phyloP scores from a whole-genome alignment of 2,113 vertebrate species.

The Oncorhynchus clarkii region DNA sequence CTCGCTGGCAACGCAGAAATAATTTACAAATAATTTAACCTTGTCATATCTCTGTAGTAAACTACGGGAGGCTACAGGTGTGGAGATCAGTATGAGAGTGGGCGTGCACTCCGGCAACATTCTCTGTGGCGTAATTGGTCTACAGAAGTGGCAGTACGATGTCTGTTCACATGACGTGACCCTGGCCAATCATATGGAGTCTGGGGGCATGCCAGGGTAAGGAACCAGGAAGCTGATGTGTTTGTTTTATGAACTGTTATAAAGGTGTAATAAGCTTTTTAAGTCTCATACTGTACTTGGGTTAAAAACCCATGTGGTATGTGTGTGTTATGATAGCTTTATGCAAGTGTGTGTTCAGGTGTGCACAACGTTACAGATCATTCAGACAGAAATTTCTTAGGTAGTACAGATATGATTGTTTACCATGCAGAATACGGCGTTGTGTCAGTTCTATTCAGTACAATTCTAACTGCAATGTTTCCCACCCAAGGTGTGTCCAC shows the following conservation, averaged over 20 bases:
- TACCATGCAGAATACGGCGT: background rate
- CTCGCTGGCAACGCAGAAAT: no score
- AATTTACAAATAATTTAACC: no score
- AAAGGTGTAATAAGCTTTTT: no score
- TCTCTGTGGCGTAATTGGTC: constrained; percentile 85
- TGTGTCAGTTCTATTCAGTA: no score
- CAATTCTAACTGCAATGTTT: no score
- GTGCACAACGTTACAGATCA: background rate
- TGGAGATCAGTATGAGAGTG: constrained; percentile 88
- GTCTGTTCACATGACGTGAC: constrained; percentile 93
- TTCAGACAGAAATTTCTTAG: background rate
- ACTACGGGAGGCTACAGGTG: constrained; percentile 80
- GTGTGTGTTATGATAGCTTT: no score
- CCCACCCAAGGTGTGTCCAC: constrained; percentile 78
- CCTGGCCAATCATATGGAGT: constrained; percentile 90
- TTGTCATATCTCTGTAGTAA: constrained; percentile 66
- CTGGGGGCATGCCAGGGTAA: constrained; percentile 85
- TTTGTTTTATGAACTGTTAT: no score
- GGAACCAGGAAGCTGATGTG: constrained; percentile 9
- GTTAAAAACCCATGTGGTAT: no score
- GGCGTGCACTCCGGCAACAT: constrained; percentile 87
- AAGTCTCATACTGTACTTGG: no score
- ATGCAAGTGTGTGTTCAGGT: background rate
- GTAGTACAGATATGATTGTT: background rate
- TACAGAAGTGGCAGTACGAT: constrained; percentile 91